Percentiles rank a stretch among this genome's conserved stretches.
Conservation (phyloP, 2,797 vertebrate species). For the Salmo trutta region DNA sequence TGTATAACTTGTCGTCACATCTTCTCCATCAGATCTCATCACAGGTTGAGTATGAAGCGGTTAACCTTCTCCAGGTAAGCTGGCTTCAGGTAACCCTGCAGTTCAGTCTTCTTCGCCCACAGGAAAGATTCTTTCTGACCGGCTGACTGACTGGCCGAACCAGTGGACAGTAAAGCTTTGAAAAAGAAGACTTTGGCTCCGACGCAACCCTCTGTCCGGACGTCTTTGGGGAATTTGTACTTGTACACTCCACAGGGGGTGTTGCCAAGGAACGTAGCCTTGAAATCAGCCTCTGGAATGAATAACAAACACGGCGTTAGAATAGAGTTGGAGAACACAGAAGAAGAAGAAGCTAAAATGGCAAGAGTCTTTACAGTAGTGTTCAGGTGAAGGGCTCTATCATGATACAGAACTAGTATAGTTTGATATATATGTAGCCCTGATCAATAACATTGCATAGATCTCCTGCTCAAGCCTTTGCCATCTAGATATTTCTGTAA, state of each 20-base stretch:
- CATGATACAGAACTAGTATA: not conserved
- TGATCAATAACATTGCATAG: not conserved
- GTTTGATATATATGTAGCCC: not conserved
- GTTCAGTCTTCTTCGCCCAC: slow-evolving; percentile 88
- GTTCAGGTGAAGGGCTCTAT: no score
- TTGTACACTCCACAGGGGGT: slow-evolving; percentile 94
- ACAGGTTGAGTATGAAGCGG: slow-evolving; percentile 78
- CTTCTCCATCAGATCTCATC: not conserved
- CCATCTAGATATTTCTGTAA: not conserved
- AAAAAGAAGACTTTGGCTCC: slow-evolving; percentile 97
- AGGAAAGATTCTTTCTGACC: slow-evolving; percentile 57
- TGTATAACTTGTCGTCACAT: no score
- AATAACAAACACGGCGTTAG: not conserved
- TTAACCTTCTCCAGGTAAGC: slow-evolving; percentile 85
- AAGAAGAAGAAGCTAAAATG: no score
- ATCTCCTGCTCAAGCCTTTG: not conserved
- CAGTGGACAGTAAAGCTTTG: slow-evolving; percentile 85
- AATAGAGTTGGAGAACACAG: not conserved
- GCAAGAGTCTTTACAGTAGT: not conserved
- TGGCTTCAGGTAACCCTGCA: slow-evolving; percentile 84
- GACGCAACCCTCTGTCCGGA: slow-evolving; percentile 73
- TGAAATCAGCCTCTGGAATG: slow-evolving; percentile 74
- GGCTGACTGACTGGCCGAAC: no score
- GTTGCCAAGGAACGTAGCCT: slow-evolving; percentile 89
- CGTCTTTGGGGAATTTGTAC: slow-evolving; percentile 86